These are phyloP conservation scores for Penaeus chinensis DNA, from an alignment of 1,140 invertebrate species.

Conservation along the genomic window DNA sequence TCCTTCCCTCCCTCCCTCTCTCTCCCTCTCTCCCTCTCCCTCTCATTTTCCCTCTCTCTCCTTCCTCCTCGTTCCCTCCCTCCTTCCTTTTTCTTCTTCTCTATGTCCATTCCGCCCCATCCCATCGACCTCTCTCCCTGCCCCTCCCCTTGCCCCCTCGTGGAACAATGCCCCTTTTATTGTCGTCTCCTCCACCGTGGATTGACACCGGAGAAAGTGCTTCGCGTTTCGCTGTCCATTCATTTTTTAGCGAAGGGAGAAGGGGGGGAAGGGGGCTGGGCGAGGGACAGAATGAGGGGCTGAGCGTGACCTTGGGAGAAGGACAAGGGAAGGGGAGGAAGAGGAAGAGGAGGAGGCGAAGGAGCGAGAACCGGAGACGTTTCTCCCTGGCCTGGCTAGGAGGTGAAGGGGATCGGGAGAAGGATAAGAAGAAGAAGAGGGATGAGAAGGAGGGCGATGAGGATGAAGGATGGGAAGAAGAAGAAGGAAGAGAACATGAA, in stretches of 20 bases:
- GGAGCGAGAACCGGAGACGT: neutral
- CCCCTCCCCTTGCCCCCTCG: neutral
- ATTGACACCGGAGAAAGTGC: too few relatives aligned
- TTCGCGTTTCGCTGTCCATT: too few relatives aligned
- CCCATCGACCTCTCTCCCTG: neutral
- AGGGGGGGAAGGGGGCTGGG: too few relatives aligned
- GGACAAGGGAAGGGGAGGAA: too few relatives aligned
- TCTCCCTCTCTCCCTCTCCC: neutral
- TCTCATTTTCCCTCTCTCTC: neutral
- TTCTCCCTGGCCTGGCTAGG: neutral
- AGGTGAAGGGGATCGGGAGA: neutral
- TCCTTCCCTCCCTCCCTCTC: neutral
- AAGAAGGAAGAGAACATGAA: neutral
- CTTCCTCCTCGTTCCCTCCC: neutral
- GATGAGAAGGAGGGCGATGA: neutral
- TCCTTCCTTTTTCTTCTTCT: neutral
- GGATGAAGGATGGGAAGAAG: neutral
- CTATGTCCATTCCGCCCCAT: too few relatives aligned
- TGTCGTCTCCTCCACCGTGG: too few relatives aligned
- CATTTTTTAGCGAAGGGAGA: too few relatives aligned
- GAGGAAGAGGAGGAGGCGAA: too few relatives aligned
- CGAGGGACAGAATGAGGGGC: too few relatives aligned
- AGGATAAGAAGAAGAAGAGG: neutral
- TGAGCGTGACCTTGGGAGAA: too few relatives aligned
- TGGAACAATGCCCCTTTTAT: too few relatives aligned